A percentile compares a stretch with the other conserved stretches of the same genome.
Conservation (phyloP, 2,113 vertebrate genomes). For the Cryptomyrus ogoouensis region DNA sequence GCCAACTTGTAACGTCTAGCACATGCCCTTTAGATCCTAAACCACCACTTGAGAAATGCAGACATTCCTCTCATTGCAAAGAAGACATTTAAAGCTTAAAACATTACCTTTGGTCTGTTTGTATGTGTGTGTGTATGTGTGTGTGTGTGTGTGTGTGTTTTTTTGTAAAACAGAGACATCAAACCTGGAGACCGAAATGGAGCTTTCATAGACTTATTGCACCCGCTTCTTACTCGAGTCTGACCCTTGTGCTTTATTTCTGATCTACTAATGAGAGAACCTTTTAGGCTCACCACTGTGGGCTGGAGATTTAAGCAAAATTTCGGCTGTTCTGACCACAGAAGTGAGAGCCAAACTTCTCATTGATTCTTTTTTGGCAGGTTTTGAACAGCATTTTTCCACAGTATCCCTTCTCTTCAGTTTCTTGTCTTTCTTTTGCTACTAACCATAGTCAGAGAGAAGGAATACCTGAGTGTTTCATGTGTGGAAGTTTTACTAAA, state of each 20-base stretch:
- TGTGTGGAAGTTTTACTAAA: neutral
- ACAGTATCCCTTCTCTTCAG: conserved; percentile 34
- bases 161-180: conserved; percentile 5
- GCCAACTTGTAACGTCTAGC: conserved; percentile 38
- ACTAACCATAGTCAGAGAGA: neutral
- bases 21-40: conserved; percentile 40
- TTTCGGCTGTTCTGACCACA: conserved; percentile 63
- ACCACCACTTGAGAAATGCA: conserved; percentile 51
- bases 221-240: conserved; percentile 33
- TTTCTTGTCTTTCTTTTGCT: conserved; percentile 27
- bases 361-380: conserved; percentile 60
- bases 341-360: conserved; percentile 59
- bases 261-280: conserved; percentile 60
- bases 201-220: neutral
- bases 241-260: conserved; percentile 30
- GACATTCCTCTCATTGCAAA: conserved; percentile 43
- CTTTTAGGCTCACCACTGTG: conserved; percentile 62
- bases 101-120: neutral
- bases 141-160: too few relatives aligned
- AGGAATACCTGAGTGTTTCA: neutral
- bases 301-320: conserved; percentile 54
- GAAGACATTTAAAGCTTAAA: conserved; percentile 32
- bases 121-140: neutral
- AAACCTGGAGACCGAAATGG: neutral
- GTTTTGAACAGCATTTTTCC: conserved; percentile 41